Percentiles rank a stretch among this genome's conserved stretches.
phyloP scores from a whole-genome alignment of 2,797 vertebrate species.

The Rhyacichthys aspro region DNA sequence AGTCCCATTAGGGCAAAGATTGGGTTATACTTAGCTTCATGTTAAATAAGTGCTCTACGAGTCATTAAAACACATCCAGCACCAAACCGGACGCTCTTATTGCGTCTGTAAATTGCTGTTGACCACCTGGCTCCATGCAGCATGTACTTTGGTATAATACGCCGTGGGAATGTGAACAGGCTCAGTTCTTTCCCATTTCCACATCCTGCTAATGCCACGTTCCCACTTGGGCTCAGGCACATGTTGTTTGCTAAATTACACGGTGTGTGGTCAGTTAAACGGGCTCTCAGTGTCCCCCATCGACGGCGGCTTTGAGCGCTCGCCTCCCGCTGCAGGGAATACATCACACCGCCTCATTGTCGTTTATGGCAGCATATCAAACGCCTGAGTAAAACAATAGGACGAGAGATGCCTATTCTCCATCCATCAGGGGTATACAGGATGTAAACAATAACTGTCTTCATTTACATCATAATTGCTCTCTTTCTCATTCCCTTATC shows the following conservation, averaged over 20 bases:
- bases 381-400: slow-evolving; percentile 50
- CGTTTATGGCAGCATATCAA: slow-evolving; percentile 60
- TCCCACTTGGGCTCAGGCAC: slow-evolving; percentile 36
- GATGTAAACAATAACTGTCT: slow-evolving; percentile 60
- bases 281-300: slow-evolving; percentile 37
- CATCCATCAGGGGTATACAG: slow-evolving; percentile 41
- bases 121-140: background rate
- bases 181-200: slow-evolving; percentile 12
- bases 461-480: slow-evolving; percentile 70
- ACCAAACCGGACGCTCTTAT: background rate
- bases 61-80: no score
- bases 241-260: slow-evolving; percentile 58
- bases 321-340: slow-evolving; percentile 45
- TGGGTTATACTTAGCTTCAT: no score
- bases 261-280: slow-evolving; percentile 50
- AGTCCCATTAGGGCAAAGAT: no score
- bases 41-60: no score
- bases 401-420: slow-evolving; percentile 24
- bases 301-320: slow-evolving; percentile 46
- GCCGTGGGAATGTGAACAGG: background rate
- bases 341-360: slow-evolving; percentile 51
- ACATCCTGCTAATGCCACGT: slow-evolving; percentile 42
- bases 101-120: background rate
- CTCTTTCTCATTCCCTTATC: slow-evolving; percentile 44
- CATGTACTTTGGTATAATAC: background rate